These are phyloP conservation scores for Megaleporinus macrocephalus DNA, from an alignment of 2,113 vertebrate species.

Conservation along the genomic window DNA sequence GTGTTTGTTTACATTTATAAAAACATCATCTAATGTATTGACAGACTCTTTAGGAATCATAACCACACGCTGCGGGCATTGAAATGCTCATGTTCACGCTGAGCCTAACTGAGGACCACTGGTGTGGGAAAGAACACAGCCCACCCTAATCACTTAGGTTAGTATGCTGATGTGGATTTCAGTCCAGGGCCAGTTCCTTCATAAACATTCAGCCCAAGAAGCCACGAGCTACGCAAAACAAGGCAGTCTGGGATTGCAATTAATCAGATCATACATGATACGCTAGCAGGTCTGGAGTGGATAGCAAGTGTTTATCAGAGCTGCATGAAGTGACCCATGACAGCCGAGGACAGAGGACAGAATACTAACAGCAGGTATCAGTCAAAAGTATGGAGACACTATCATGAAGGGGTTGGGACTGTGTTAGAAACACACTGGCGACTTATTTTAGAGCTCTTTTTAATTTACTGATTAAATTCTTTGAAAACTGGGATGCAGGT, in stretches of 20 bases:
- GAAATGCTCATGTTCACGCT: constrained; percentile 54
- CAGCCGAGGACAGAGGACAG: neutral
- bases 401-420: no score
- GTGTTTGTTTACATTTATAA: no score
- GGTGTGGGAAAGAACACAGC: constrained; percentile 66
- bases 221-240: neutral
- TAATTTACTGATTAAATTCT: no score
- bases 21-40: no score
- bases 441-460: no score
- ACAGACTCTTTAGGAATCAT: neutral
- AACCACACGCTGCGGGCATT: neutral
- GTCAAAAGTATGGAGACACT: neutral
- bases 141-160: constrained; percentile 72
- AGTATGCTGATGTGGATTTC: constrained; percentile 84
- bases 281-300: neutral
- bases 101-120: neutral
- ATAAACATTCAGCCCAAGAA: constrained; percentile 57
- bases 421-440: no score
- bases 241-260: neutral
- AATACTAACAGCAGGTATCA: neutral
- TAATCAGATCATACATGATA: neutral
- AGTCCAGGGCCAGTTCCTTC: constrained; percentile 69
- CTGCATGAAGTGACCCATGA: neutral
- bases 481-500: no score
- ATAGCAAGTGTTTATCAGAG: neutral